Conservation (phyloP, 1,140 invertebrate species). For the Drosophila ohnishii region DNA sequence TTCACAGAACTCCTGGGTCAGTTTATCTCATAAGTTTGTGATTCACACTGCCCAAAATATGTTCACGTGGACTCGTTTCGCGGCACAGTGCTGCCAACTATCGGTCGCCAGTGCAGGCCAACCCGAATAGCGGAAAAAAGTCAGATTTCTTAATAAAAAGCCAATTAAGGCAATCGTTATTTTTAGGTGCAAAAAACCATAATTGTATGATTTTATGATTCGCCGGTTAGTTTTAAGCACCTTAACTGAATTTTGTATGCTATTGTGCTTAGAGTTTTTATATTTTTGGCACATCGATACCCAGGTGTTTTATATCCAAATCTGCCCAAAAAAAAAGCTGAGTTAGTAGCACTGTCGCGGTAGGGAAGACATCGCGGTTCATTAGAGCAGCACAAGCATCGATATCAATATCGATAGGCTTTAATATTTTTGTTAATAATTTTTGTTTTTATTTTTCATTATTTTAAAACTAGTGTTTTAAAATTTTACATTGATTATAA, state of each 20-base stretch:
- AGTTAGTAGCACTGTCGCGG: background rate
- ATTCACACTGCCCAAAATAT: conserved; percentile 68
- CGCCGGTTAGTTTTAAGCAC: background rate
- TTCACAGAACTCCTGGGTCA: conserved; percentile 21
- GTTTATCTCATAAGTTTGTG: conserved; percentile 63
- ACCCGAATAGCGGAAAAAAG: background rate
- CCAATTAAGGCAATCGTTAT: background rate
- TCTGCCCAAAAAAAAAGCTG: background rate
- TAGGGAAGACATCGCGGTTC: too few species aligned
- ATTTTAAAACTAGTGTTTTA: too few species aligned
- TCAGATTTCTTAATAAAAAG: background rate
- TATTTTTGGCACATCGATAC: too few species aligned
- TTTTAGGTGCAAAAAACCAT: background rate
- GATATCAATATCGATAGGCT: too few species aligned
- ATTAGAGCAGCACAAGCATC: too few species aligned
- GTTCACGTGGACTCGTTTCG: conserved; percentile 73
- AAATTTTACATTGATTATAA: too few species aligned
- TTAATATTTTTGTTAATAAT: too few species aligned
- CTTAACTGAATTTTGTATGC: background rate
- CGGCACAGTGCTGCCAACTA: conserved; percentile 36
- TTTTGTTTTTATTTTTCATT: too few species aligned
- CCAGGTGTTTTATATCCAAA: background rate
- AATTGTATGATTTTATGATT: background rate
- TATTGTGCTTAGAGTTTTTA: background rate
- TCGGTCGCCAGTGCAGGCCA: background rate